These are phyloP conservation scores for Odontomachus brunneus DNA, from an alignment of 1,140 invertebrate species.

Conservation along the genomic window DNA sequence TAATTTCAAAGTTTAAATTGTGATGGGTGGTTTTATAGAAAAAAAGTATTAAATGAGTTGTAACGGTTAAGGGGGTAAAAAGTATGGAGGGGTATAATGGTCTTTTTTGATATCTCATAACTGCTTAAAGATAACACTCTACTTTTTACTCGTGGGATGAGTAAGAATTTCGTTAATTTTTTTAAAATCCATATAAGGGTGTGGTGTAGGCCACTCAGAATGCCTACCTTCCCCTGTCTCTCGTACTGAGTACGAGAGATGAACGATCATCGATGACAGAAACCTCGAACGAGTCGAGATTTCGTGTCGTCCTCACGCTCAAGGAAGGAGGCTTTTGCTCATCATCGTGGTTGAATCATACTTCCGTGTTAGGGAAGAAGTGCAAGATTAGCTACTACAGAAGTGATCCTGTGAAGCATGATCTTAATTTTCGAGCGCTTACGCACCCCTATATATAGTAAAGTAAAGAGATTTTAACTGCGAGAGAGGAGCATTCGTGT, in stretches of 20 bases:
- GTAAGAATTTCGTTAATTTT: too few relatives aligned
- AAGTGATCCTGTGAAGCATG: conserved; percentile 87
- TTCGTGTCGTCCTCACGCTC: conserved; percentile 84
- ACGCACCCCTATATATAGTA: neutral
- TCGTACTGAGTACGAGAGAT: conserved; percentile 67
- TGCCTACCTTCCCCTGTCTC: conserved; percentile 78
- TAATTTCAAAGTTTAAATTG: too few relatives aligned
- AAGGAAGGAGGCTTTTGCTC: conserved; percentile 81
- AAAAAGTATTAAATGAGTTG: too few relatives aligned
- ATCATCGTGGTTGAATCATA: conserved; percentile 85
- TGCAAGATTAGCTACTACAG: conserved; percentile 85
- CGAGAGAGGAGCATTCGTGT: neutral
- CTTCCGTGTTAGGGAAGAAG: conserved; percentile 80
- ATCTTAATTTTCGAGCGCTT: conserved; percentile 75
- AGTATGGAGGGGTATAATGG: too few relatives aligned
- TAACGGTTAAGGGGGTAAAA: too few relatives aligned
- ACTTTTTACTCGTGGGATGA: too few relatives aligned
- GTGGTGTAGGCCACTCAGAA: conserved; percentile 86
- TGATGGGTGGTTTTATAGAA: too few relatives aligned
- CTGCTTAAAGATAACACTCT: too few relatives aligned
- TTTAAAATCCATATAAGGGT: too few relatives aligned
- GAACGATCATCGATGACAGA: conserved; percentile 86
- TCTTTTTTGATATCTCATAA: too few relatives aligned
- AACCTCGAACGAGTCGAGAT: conserved; percentile 50
- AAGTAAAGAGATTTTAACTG: accelerated